Percentiles rank a stretch among this genome's conserved stretches.
These are phyloP conservation scores for Amphipoea lucens DNA, from an alignment of 2,888 invertebrate species.

Conservation along the genomic window DNA sequence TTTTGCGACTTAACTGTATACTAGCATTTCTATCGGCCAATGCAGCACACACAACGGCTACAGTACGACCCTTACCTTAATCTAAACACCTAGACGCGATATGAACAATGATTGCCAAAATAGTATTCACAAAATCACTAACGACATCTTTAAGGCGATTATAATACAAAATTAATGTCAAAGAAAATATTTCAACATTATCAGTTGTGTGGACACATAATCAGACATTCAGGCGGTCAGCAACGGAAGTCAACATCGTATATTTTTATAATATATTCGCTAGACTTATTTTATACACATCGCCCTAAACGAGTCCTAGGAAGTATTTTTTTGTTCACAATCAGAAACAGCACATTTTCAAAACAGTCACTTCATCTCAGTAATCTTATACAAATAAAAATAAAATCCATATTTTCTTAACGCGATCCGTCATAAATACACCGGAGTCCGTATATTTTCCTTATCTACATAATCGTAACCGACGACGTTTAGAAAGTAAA, in stretches of 20 bases:
- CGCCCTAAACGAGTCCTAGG: slow-evolving; percentile 58
- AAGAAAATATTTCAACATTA: slow-evolving; percentile 52
- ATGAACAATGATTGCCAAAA: slow-evolving; percentile 62
- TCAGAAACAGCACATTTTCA: slow-evolving; percentile 64
- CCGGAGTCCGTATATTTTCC: slow-evolving; percentile 53
- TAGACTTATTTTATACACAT: slow-evolving; percentile 65
- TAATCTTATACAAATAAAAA: slow-evolving; percentile 67
- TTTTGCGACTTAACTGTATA: slow-evolving; percentile 36
- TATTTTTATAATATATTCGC: slow-evolving; percentile 45
- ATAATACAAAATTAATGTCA: slow-evolving; percentile 59
- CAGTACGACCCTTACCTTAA: slow-evolving; percentile 40
- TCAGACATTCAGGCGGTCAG: slow-evolving; percentile 35
- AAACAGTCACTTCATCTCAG: slow-evolving; percentile 65
- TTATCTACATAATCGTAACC: slow-evolving; percentile 58
- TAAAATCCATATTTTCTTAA: slow-evolving; percentile 60
- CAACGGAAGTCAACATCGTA: slow-evolving; percentile 51
- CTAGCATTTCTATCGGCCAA: slow-evolving; percentile 60
- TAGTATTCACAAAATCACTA: slow-evolving; percentile 53
- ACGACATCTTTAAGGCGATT: slow-evolving; percentile 61
- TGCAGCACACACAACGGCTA: slow-evolving; percentile 45
- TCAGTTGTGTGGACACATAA: slow-evolving; percentile 43
- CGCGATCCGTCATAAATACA: slow-evolving; percentile 62
- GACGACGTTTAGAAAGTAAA: slow-evolving; percentile 56
- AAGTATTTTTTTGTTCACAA: slow-evolving; percentile 65
- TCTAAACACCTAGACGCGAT: slow-evolving; percentile 57